Conservation (phyloP, 1,140 invertebrate species). For the Drosophila arawakana region DNA sequence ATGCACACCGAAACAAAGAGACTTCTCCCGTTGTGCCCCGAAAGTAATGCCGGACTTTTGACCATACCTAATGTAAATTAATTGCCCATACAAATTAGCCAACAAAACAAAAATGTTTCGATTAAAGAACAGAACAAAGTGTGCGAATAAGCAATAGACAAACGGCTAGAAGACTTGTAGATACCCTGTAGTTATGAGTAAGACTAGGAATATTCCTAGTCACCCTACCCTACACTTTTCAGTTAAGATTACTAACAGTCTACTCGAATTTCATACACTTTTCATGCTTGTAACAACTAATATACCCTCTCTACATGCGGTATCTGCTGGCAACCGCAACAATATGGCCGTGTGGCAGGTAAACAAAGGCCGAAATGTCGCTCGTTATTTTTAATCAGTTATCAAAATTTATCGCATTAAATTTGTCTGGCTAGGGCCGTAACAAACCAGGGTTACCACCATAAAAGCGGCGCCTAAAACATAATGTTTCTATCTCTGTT, state of each 20-base stretch:
- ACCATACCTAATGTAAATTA: slow-evolving; percentile 66
- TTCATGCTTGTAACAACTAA: not conserved
- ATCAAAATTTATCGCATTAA: slow-evolving; percentile 69
- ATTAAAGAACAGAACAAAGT: slow-evolving; percentile 14
- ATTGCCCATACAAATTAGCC: slow-evolving; percentile 75
- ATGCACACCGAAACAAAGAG: slow-evolving; percentile 46
- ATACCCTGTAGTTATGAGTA: not conserved
- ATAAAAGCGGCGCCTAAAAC: not conserved
- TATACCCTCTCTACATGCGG: slow-evolving; percentile 6
- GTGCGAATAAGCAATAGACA: not conserved
- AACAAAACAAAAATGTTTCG: slow-evolving; percentile 44
- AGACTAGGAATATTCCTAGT: too few species aligned
- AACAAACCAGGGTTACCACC: not conserved
- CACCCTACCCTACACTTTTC: too few species aligned
- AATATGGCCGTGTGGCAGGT: slow-evolving; percentile 46
- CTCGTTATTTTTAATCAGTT: slow-evolving; percentile 81
- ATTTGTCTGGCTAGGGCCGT: slow-evolving; percentile 54
- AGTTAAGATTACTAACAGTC: too few species aligned
- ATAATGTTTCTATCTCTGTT: slow-evolving; percentile 2
- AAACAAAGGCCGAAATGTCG: slow-evolving; percentile 57
- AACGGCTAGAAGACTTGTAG: not conserved
- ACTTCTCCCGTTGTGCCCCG: not conserved
- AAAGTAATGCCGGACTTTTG: not conserved
- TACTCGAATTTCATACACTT: too few species aligned
- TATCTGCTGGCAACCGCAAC: not conserved